Conservation (phyloP, 2,113 vertebrate genomes). For the Myotis lucifugus region DNA sequence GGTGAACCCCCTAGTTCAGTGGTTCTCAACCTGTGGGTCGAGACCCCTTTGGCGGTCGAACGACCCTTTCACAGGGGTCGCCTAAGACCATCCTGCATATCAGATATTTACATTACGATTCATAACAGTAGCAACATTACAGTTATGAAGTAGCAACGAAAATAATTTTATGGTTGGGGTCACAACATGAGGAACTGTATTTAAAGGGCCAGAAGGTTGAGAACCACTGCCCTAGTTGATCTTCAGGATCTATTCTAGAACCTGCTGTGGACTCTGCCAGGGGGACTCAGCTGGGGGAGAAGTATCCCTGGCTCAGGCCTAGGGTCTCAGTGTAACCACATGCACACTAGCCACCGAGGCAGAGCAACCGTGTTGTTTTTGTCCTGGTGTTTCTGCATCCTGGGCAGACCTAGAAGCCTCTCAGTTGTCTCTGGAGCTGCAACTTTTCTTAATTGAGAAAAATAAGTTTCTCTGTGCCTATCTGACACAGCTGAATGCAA, state of each 20-base stretch:
- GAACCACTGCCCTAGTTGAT: not conserved
- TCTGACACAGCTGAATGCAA: conserved; percentile 58
- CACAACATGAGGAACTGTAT: too few relatives aligned
- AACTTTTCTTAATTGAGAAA: conserved; percentile 67
- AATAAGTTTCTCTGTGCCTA: conserved; percentile 49
- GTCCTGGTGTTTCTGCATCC: not conserved
- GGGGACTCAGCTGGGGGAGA: not conserved
- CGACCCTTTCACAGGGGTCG: too few relatives aligned
- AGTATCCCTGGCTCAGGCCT: not conserved
- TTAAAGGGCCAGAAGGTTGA: too few relatives aligned
- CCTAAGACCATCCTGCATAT: too few relatives aligned
- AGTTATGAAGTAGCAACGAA: too few relatives aligned
- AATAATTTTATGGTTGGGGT: too few relatives aligned
- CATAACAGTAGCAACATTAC: too few relatives aligned
- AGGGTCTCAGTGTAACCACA: not conserved
- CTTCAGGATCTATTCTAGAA: not conserved
- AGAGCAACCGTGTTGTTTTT: not conserved
- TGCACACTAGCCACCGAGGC: not conserved
- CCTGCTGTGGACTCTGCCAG: not conserved
- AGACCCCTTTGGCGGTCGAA: too few relatives aligned
- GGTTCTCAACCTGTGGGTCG: too few relatives aligned
- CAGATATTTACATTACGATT: too few relatives aligned
- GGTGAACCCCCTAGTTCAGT: not conserved
- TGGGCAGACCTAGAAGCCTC: not conserved
- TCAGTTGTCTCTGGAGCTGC: not conserved